Conservation (phyloP, 2,888 invertebrate species). For the Zelleria hepariella region DNA sequence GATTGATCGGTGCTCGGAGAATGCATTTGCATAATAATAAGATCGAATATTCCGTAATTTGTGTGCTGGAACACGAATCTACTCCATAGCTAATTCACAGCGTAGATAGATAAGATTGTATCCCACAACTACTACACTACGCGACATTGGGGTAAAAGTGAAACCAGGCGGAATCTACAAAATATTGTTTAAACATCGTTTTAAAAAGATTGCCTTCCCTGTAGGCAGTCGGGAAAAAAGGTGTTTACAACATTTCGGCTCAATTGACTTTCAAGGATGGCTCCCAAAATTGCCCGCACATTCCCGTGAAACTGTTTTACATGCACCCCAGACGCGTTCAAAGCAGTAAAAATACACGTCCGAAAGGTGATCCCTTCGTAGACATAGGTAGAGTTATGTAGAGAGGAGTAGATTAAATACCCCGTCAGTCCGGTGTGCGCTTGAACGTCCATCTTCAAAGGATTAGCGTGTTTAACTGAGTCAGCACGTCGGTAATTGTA, state of each 20-base stretch:
- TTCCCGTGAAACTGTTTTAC: not conserved
- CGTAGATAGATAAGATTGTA: no score
- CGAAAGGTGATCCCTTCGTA: no score
- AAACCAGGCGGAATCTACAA: no score
- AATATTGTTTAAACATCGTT: no score
- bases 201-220: no score
- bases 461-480: not conserved
- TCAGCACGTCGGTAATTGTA: not conserved
- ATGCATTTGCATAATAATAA: slow-evolving; percentile 30
- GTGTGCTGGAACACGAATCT: slow-evolving; percentile 16
- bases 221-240: no score
- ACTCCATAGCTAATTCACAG: not conserved
- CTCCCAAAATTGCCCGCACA: not conserved
- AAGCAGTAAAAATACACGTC: no score
- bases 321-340: no score
- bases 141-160: no score
- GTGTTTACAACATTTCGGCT: no score
- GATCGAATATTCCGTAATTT: slow-evolving; percentile 27
- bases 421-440: not conserved
- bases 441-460: not conserved
- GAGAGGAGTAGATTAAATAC: not conserved
- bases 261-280: slow-evolving; percentile 10
- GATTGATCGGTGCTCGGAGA: slow-evolving; percentile 16
- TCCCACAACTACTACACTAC: no score
- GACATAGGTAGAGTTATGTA: no score